Percentiles rank a stretch among this genome's conserved stretches.
phyloP scores from a whole-genome alignment of 2,888 invertebrate species.

The Tetragonula carbonaria region DNA sequence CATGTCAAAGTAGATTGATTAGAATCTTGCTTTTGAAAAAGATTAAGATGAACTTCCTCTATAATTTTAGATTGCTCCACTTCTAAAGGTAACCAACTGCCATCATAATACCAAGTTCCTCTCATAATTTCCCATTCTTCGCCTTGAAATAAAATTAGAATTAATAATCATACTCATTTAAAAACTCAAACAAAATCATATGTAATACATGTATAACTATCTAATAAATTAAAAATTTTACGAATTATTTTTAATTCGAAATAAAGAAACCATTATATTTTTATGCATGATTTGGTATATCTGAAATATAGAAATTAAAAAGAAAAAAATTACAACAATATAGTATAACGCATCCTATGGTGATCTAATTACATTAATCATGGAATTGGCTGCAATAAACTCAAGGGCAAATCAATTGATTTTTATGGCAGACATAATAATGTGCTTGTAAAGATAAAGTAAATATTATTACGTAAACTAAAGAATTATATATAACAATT shows the following conservation, averaged over 20 bases:
- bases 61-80: conserved; percentile 86
- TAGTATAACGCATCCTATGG: conserved; percentile 44
- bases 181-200: background rate
- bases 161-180: conserved; percentile 3
- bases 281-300: background rate
- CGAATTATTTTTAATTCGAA: background rate
- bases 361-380: conserved; percentile 57
- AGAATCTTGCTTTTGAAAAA: conserved; percentile 83
- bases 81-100: conserved; percentile 88
- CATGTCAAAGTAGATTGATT: conserved; percentile 74
- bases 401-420: conserved; percentile 78
- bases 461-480: background rate
- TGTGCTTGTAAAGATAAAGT: background rate
- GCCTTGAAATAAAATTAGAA: conserved; percentile 78
- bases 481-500: background rate
- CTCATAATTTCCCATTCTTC: conserved; percentile 86
- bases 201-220: background rate
- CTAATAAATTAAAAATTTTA: background rate
- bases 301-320: background rate
- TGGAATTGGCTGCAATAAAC: conserved; percentile 76
- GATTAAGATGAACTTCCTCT: conserved; percentile 87
- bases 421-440: conserved; percentile 32
- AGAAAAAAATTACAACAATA: conserved; percentile 3
- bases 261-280: background rate
- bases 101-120: conserved; percentile 89